These are phyloP conservation scores for Brachyalestes nurse DNA, from an alignment of 2,797 vertebrate species.

Conservation along the genomic window DNA sequence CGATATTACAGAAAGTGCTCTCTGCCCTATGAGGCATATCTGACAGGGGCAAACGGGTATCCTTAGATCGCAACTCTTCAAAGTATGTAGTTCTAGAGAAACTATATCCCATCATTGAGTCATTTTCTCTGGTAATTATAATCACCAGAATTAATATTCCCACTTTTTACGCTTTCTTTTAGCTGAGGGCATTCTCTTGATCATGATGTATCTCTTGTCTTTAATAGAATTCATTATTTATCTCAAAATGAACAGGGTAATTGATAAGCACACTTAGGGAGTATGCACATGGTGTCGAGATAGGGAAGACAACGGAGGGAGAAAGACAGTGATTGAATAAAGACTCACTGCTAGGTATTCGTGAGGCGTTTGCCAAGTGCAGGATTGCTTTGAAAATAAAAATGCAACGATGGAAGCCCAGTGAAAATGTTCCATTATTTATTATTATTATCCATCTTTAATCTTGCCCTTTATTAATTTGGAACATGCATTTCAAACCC, in stretches of 20 bases:
- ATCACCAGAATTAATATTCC: conserved; percentile 55
- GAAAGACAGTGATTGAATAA: conserved; percentile 42
- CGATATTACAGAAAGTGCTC: conserved; percentile 71
- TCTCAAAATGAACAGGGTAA: conserved; percentile 50
- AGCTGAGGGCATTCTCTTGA: conserved; percentile 45
- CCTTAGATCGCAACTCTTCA: conserved; percentile 58
- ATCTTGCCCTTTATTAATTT: conserved; percentile 11
- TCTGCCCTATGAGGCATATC: conserved; percentile 65
- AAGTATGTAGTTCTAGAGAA: conserved; percentile 64
- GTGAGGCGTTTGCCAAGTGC: conserved; percentile 39
- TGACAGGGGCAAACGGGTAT: conserved; percentile 57
- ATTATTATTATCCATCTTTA: conserved; percentile 15
- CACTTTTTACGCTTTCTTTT: conserved; percentile 42
- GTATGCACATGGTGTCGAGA: conserved; percentile 24
- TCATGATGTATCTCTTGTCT: conserved; percentile 52
- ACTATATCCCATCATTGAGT: conserved; percentile 66
- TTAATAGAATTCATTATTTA: conserved; percentile 55
- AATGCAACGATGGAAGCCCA: conserved; percentile 8
- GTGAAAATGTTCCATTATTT: background rate
- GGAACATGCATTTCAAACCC: conserved; percentile 11
- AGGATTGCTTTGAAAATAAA: conserved; percentile 19
- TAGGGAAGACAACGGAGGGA: conserved; percentile 38
- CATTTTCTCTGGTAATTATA: conserved; percentile 60
- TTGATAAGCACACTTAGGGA: conserved; percentile 45
- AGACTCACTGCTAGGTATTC: conserved; percentile 34